Evolutionary conservation across 1,140 invertebrate genomes (phyloP), one percentile per base, ranked within the genome.

Genomic region (Paraescarpia echinospica): DNA sequence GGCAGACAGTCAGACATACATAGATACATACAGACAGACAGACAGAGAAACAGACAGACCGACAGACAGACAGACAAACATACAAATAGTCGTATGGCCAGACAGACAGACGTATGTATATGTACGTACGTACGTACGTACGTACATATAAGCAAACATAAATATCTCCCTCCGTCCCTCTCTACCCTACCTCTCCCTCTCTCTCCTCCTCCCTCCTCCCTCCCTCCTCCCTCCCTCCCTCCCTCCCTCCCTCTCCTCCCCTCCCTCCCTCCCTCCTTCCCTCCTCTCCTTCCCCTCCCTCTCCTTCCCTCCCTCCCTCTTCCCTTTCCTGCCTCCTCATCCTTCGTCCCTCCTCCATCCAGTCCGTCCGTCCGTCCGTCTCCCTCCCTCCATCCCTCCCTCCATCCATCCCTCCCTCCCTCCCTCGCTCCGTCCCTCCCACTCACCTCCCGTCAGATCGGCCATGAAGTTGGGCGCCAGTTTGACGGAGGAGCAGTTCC

Each of bases 401-500:
- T 31, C 59, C 59, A 27, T 27, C 59, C 9, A 27, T 18, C 59
- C 59, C 59, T 77, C 0, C 59, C 22, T 0, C 59, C 59, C 59
- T 31, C 59, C 59, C 22, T 31, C 59, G 1, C 59, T n/a, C 48
- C 48, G 2, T 31, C 59, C 4, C 59, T 27, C 59, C 12, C 34
- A 92, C 94, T 95, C 91, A 98, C 98, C 98, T 96, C 97, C 97
- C 5, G 97, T 97, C 92, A 98, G 96, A 95, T 98, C 98, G 33
- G 97, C 97, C 1, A 97, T 97, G 98, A 96, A 99, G 98, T 97
- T 96, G 1, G 92, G 98, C 96, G 95, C 98, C 98, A 95, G 96
- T 34, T 97, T 96, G 91, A 98, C 97, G 92, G 97, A 97, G 91
- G 97, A 98, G 95, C 98, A 98, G 95, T 98, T 98, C 98, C 98